Conservation (phyloP, 2,113 vertebrate genomes). For the Malurus cyaneus region DNA sequence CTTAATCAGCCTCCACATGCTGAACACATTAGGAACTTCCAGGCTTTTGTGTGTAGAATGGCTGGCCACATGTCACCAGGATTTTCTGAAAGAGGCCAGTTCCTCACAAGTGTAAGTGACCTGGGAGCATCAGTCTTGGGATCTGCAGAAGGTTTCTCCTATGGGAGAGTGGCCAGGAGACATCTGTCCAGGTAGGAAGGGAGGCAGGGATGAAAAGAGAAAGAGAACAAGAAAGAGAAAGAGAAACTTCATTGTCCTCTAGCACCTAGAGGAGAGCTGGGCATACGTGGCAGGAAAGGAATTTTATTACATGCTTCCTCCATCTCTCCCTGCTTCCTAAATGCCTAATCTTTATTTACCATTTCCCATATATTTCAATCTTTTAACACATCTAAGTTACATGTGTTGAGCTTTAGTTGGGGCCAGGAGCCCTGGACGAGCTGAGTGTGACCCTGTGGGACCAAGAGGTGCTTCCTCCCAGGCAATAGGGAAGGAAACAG, state of each 20-base stretch:
- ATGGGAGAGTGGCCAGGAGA: not conserved
- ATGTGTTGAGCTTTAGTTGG: not conserved
- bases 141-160: not conserved
- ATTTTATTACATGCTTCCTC: not conserved
- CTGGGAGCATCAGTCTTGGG: not conserved
- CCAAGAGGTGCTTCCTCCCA: not conserved
- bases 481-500: not conserved
- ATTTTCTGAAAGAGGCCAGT: not conserved
- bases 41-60: not conserved
- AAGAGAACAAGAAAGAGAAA: not conserved
- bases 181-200: accelerated
- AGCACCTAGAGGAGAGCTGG: not conserved
- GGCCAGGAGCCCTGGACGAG: not conserved
- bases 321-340: not conserved
- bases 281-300: not conserved
- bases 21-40: not conserved
- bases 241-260: not conserved
- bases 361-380: not conserved
- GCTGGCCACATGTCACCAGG: not conserved
- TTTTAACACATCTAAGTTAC: not conserved
- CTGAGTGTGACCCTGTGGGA: not conserved
- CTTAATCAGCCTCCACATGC: not conserved
- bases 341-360: not conserved
- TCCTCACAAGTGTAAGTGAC: not conserved
- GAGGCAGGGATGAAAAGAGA: not conserved